These are phyloP conservation scores for Piezodorus guildinii DNA, from an alignment of 1,140 invertebrate genomes.

Conservation along the genomic window DNA sequence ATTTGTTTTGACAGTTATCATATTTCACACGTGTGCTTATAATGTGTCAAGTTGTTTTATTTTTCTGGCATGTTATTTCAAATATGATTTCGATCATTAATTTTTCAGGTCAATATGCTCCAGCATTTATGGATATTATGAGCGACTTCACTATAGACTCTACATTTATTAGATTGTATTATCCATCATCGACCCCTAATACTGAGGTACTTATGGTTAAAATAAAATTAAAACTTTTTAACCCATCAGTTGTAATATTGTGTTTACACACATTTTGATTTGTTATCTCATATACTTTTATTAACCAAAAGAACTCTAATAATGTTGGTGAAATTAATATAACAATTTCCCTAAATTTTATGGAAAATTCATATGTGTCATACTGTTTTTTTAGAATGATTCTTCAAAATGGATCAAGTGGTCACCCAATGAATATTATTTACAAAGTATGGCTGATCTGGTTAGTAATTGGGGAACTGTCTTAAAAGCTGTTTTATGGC, in stretches of 20 bases:
- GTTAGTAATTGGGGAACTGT: slow-evolving; percentile 37
- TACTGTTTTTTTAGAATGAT: slow-evolving; percentile 33
- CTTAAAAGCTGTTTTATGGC: slow-evolving; percentile 38
- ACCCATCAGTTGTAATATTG: slow-evolving; percentile 1
- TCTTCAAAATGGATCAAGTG: slow-evolving; percentile 42
- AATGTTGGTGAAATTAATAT: not conserved
- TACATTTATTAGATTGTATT: slow-evolving; percentile 36
- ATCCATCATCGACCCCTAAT: slow-evolving; percentile 32
- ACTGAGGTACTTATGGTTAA: slow-evolving; percentile 29
- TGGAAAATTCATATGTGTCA: not conserved
- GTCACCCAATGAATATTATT: slow-evolving; percentile 44
- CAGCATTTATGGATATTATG: slow-evolving; percentile 38
- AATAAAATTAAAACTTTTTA: not conserved
- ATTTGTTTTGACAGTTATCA: too few species aligned
- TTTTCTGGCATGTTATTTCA: too few species aligned
- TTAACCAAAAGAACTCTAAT: not conserved
- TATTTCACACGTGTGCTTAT: too few species aligned
- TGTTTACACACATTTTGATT: slow-evolving; percentile 8
- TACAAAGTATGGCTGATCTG: slow-evolving; percentile 42
- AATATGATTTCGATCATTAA: too few species aligned
- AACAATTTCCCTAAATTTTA: not conserved
- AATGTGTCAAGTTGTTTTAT: too few species aligned
- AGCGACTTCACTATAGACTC: slow-evolving; percentile 33
- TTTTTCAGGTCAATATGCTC: slow-evolving; percentile 34
- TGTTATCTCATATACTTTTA: not conserved